Conservation (phyloP, 2,888 invertebrate species). For the Diploptera punctata region DNA sequence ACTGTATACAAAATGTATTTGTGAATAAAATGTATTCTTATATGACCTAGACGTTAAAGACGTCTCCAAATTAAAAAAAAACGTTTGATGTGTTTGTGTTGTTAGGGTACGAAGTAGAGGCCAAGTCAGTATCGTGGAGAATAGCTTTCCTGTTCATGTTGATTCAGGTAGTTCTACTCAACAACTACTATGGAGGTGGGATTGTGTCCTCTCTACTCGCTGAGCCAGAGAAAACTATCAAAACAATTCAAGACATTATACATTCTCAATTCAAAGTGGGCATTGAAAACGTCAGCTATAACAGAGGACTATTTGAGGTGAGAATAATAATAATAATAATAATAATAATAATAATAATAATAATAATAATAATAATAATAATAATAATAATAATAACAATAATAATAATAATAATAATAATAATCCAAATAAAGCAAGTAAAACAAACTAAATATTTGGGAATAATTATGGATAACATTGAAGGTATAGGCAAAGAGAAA, state of each 20-base stretch:
- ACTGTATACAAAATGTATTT: too few relatives aligned
- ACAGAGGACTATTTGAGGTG: neutral
- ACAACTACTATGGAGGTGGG: constrained; percentile 18
- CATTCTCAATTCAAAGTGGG: neutral
- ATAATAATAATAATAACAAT: neutral
- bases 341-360: neutral
- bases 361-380: neutral
- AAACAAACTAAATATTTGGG: too few relatives aligned
- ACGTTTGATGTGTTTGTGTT: too few relatives aligned
- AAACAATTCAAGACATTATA: neutral
- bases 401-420: too few relatives aligned
- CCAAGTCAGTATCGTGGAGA: constrained; percentile 1
- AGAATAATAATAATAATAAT: neutral
- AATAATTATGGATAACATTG: too few relatives aligned
- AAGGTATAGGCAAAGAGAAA: too few relatives aligned
- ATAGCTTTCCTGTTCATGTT: constrained; percentile 8
- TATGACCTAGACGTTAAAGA: too few relatives aligned
- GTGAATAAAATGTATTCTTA: too few relatives aligned
- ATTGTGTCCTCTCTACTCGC: constrained; percentile 21
- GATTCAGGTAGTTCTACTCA: constrained; percentile 12
- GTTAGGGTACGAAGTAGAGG: neutral
- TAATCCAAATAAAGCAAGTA: too few relatives aligned
- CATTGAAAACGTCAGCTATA: neutral
- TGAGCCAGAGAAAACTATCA: constrained; percentile 6
- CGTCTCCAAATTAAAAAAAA: too few relatives aligned